Evolutionary conservation across 2,888 invertebrate species (phyloP).

Genomic region (Synergus itoensis): DNA sequence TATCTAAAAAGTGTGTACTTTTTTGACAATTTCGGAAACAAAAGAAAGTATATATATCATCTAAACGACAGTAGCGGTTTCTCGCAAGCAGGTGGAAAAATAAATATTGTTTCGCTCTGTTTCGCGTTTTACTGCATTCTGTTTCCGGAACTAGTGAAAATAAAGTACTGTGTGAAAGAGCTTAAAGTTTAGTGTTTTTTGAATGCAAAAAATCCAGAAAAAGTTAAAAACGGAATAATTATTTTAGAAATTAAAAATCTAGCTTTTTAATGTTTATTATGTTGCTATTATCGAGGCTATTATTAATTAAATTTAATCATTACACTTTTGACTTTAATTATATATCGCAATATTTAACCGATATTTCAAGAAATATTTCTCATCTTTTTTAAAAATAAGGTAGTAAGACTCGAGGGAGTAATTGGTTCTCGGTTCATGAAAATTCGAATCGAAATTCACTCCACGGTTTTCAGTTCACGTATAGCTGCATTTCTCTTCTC

Average conservation of each 20-base stretch:
- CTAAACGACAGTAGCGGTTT: not conserved
- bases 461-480: not conserved
- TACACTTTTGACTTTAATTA: not conserved
- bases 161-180: not conserved
- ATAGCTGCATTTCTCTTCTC: not conserved
- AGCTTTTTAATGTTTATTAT: not conserved
- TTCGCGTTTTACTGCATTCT: slow-evolving; percentile 31
- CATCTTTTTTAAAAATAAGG: not conserved
- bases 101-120: slow-evolving; percentile 29
- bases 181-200: slow-evolving; percentile 2
- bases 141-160: slow-evolving; percentile 23
- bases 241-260: not conserved
- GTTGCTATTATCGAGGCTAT: not conserved
- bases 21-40: not conserved
- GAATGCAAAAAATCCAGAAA: not conserved
- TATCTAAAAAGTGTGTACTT: not conserved
- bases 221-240: not conserved
- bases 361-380: not conserved
- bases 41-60: not conserved
- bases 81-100: not conserved
- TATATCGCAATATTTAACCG: not conserved
- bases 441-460: not conserved
- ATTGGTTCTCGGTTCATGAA: not conserved
- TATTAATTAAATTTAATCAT: not conserved
- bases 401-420: not conserved